Conservation (phyloP, 2,888 invertebrate genomes). For the Synanthedon andrenaeformis region DNA sequence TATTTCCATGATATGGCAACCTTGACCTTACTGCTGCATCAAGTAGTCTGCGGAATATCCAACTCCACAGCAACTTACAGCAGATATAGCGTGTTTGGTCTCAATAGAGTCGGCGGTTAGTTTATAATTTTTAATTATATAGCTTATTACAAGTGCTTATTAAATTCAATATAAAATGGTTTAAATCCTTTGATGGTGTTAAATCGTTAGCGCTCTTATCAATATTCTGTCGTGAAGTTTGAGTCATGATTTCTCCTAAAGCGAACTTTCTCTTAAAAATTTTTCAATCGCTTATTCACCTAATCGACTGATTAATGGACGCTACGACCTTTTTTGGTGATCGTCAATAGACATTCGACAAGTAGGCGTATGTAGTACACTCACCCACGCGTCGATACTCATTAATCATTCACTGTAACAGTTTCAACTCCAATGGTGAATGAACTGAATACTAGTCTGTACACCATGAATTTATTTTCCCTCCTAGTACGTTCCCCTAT, state of each 20-base stretch:
- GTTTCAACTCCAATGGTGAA: slow-evolving; percentile 22
- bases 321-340: slow-evolving; percentile 26
- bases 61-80: no score
- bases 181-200: no score
- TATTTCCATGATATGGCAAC: no score
- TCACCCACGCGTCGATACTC: slow-evolving; percentile 49
- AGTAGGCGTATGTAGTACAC: slow-evolving; percentile 45
- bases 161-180: no score
- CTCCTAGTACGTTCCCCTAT: slow-evolving; percentile 2
- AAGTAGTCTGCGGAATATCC: no score
- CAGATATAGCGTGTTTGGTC: no score
- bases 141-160: no score
- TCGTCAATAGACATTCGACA: slow-evolving; percentile 30
- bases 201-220: no score
- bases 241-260: neutral
- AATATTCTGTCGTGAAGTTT: no score
- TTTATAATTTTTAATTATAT: no score
- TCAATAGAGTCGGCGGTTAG: no score
- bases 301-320: neutral
- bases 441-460: slow-evolving; percentile 26
- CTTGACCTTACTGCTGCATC: no score
- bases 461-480: slow-evolving; percentile 37
- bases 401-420: slow-evolving; percentile 49
- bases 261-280: neutral
- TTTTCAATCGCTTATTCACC: slow-evolving; percentile 8